Evolutionary conservation across 1,140 invertebrate genomes (phyloP), one percentile per base, ranked within the genome.

Genomic region (Drusus annulatus): DNA sequence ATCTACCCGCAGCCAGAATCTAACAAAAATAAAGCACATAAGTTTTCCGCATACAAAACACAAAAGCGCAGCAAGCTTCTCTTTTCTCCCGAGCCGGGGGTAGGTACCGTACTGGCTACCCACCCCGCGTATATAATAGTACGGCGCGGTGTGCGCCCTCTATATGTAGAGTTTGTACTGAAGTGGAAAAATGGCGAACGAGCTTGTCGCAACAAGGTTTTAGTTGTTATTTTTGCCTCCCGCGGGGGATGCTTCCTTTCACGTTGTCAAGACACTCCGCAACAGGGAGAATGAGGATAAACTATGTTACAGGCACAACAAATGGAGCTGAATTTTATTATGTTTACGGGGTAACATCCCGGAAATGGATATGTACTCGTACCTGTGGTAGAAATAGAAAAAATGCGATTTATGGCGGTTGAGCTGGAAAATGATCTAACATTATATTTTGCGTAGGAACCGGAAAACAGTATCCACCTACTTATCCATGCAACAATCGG

Each of bases 151-250:
- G n/a, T n/a, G n/a, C n/a, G 36, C 36, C 36, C 36, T 45, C 36
- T 2, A 45, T 45, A 45, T 45, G 36, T 7, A 45, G 36, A 45
- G 10, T 17, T 69, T 10, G 21, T 65, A 23, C n/a, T 51, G 65
- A 50, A 69, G 65, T 50, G 65, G 65, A 69, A 69, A 65, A 65
- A 69, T 69, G n/a, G 65, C 31, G n/a, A 69, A 50, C 65, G 21
- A 69, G 65, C 36, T 69, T 69, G 65, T 69, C 65, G 65, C 36
- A 69, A 69, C 65, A 50, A 19, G 65, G 31, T 45, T 69, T 65
- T 69, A 36, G 36, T 69, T 69, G 62, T 50, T 69, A 7, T 69
- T 50, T 69, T 69, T 45, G 36, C 36, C 36, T 45, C 36, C 36
- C 16, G 31, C 2, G 65, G 31, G 65, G n/a, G 21, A 45, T 1